A percentile compares a stretch with the other conserved stretches of the same genome.
Evolutionary conservation across 2,888 invertebrate species (phyloP).

Genomic region (Heliothis peltigera): DNA sequence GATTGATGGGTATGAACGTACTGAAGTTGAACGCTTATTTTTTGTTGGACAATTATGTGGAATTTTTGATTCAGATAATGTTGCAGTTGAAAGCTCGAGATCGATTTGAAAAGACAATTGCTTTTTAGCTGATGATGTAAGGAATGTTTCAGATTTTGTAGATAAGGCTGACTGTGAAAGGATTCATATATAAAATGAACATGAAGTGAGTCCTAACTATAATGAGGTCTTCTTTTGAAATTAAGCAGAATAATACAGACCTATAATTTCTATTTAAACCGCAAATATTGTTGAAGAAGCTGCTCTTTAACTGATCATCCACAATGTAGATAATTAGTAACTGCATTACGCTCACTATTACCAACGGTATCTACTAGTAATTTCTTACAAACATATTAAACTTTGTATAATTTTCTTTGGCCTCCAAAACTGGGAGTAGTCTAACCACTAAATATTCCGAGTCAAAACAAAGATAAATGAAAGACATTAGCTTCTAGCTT

Average conservation of each 20-base stretch:
- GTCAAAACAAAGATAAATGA: conserved; percentile 41
- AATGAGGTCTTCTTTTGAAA: too few relatives aligned
- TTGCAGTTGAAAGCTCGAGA: neutral
- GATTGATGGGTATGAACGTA: conserved; percentile 51
- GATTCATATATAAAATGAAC: neutral
- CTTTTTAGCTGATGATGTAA: neutral
- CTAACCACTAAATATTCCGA: conserved; percentile 4
- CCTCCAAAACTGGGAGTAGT: neutral
- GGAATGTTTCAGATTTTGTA: neutral
- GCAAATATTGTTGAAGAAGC: conserved; percentile 8
- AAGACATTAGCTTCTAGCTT: conserved; percentile 39
- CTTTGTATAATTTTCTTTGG: neutral
- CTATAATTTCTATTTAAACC: neutral
- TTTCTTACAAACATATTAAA: neutral
- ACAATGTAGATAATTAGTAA: neutral
- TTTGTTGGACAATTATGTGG: neutral
- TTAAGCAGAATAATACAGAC: neutral
- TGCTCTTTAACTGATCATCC: neutral
- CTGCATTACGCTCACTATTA: neutral
- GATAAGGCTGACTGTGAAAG: neutral
- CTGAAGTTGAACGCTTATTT: neutral
- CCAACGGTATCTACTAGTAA: neutral
- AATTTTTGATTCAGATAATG: neutral
- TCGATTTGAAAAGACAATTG: neutral
- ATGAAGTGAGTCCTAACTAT: too few relatives aligned